phyloP scores from a whole-genome alignment of 2,888 invertebrate genomes.

The Fragum fragum region DNA sequence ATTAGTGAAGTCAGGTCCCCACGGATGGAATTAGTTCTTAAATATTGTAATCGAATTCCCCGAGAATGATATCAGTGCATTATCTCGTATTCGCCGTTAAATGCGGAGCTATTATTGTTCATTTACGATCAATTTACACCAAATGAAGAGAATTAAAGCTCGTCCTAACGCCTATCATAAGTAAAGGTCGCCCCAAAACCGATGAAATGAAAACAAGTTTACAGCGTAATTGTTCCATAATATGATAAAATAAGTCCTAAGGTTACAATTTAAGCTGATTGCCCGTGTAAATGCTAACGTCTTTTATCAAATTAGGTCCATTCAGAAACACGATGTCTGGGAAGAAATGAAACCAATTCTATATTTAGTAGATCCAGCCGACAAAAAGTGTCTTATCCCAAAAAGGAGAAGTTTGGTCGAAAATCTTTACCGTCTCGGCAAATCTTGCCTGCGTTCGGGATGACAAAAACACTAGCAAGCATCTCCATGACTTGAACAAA shows the following conservation, averaged over 20 bases:
- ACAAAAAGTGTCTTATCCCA: too few species aligned
- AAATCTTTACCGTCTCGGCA: too few species aligned
- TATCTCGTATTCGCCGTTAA: constrained; percentile 25
- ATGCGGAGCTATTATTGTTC: constrained; percentile 40
- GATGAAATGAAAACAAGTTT: constrained; percentile 44
- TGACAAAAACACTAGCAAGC: too few species aligned
- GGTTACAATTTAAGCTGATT: constrained; percentile 9
- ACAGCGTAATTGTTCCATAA: constrained; percentile 41
- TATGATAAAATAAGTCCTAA: constrained; percentile 14
- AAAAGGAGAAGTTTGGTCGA: too few species aligned
- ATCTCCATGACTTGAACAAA: too few species aligned
- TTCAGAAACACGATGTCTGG: background rate
- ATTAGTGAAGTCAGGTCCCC: constrained; percentile 10
- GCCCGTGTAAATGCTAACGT: constrained; percentile 25
- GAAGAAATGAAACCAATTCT: background rate
- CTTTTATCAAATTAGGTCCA: constrained; percentile 10
- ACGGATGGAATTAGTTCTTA: constrained; percentile 5
- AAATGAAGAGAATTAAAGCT: constrained; percentile 9
- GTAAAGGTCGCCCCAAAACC: constrained; percentile 38
- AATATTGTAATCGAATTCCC: constrained; percentile 27
- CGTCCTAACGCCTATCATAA: constrained; percentile 31
- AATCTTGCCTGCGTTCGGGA: too few species aligned
- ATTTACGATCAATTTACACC: constrained; percentile 52
- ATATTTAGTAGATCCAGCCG: background rate
- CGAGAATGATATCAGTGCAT: constrained; percentile 5